Evolutionary conservation across 2,797 vertebrate species (phyloP).

Genomic region (Coranthus polyacanthus): DNA sequence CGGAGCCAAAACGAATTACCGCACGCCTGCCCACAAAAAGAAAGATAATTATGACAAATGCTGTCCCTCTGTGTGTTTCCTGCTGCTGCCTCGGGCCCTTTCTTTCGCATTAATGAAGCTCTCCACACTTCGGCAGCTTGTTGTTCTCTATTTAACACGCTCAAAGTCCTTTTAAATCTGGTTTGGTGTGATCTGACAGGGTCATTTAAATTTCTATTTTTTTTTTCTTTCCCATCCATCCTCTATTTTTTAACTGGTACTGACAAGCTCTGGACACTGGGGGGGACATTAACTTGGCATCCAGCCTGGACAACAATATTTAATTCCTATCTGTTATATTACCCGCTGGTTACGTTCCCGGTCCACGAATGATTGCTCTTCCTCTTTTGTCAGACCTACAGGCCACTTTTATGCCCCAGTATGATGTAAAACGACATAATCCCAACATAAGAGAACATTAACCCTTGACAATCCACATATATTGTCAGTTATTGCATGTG

Average conservation of each 20-base stretch:
- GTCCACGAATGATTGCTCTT: neutral
- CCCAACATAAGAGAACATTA: slow-evolving; percentile 8
- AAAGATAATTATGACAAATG: slow-evolving; percentile 27
- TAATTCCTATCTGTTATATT: neutral
- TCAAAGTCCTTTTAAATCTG: slow-evolving; percentile 18
- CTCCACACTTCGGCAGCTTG: slow-evolving; percentile 26
- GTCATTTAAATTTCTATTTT: neutral
- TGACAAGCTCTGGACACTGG: neutral
- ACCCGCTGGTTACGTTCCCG: neutral
- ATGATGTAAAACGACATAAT: slow-evolving; percentile 43
- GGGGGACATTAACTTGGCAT: neutral
- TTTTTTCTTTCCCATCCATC: no score
- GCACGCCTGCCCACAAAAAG: neutral
- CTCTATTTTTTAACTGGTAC: neutral
- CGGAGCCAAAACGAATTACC: slow-evolving; percentile 10
- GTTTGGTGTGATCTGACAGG: neutral
- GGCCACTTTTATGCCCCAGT: neutral
- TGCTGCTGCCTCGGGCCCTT: slow-evolving; percentile 3
- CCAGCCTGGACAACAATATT: neutral
- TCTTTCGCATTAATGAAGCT: slow-evolving; percentile 30
- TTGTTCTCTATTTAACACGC: slow-evolving; percentile 29
- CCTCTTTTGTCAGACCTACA: neutral
- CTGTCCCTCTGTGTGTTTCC: slow-evolving; percentile 1
- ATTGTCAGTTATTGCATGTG: slow-evolving; percentile 13
- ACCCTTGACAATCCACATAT: slow-evolving; percentile 16